Evolutionary conservation across 2,113 vertebrate genomes (phyloP), one percentile per base, ranked within the genome.

Genomic region (Rhineura floridana): DNA sequence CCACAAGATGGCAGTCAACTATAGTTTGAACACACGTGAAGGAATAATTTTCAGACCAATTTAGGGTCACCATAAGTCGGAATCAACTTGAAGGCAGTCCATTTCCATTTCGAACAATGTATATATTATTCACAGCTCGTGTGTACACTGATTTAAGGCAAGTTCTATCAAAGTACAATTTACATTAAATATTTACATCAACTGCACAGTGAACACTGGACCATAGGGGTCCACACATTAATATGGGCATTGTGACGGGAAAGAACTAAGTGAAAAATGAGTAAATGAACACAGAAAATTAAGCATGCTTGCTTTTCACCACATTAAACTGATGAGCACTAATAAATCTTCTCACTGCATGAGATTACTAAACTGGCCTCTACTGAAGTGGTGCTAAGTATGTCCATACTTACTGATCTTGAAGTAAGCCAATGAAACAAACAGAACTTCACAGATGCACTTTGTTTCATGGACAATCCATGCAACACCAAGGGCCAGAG

Each of bases 1-100:
- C 79, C 79, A 86, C 85, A 79, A 86, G 85, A 50, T 86, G 85
- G 85, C 85, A 86, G 85, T 67, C 59, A 69, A 2, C 46, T 79
- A 67, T 67, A 33, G 15, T 76, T 48, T 6, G 21, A 62, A 33
- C 8, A 48, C 11, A 50, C n/a, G 15, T 12, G 44, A 50, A 83
- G 62, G 17, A 11, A 33, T 1, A 5, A 7, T 28, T 82, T 19
- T 48, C 44, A 10, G 30, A n/a, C n/a, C n/a, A n/a, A n/a, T n/a
- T n/a, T n/a, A n/a, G n/a, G n/a, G n/a, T n/a, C n/a, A n/a, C n/a
- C n/a, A n/a, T n/a, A n/a, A n/a, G n/a, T n/a, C n/a, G n/a, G n/a
- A n/a, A n/a, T n/a, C n/a, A n/a, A n/a, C n/a, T n/a, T n/a, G n/a
- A n/a, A n/a, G n/a, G n/a, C n/a, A n/a, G n/a, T n/a, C n/a, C n/a